A percentile compares a stretch with the other conserved stretches of the same genome.
phyloP scores from a whole-genome alignment of 2,888 invertebrate genomes.

The Rotaria macrura region DNA sequence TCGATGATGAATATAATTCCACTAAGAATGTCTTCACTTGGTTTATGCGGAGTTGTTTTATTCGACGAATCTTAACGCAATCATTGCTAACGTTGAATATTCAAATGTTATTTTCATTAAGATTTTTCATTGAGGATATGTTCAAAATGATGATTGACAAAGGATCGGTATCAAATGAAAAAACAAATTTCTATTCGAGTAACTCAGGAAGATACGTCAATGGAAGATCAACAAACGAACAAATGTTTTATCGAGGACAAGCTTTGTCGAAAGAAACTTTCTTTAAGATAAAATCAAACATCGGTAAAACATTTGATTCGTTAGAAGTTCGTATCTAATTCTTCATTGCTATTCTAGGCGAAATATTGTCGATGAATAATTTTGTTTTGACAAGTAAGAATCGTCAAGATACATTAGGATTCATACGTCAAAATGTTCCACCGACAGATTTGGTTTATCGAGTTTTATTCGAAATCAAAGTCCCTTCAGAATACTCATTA shows the following conservation, averaged over 20 bases:
- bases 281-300: neutral
- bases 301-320: neutral
- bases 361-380: constrained; percentile 14
- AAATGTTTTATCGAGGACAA: neutral
- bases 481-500: neutral
- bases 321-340: neutral
- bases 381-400: neutral
- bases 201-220: neutral
- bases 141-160: neutral
- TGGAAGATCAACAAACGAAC: neutral
- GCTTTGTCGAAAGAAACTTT: neutral
- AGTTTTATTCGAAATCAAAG: constrained; percentile 6
- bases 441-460: neutral
- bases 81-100: neutral
- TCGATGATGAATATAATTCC: neutral
- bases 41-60: neutral
- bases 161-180: neutral
- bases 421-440: neutral
- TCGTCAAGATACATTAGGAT: neutral
- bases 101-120: neutral
- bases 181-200: neutral
- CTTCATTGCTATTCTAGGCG: neutral
- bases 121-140: neutral
- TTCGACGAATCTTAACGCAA: neutral
- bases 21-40: neutral